These are phyloP conservation scores for Gavialis gangeticus DNA, from an alignment of 2,113 vertebrate species.

Conservation along the genomic window DNA sequence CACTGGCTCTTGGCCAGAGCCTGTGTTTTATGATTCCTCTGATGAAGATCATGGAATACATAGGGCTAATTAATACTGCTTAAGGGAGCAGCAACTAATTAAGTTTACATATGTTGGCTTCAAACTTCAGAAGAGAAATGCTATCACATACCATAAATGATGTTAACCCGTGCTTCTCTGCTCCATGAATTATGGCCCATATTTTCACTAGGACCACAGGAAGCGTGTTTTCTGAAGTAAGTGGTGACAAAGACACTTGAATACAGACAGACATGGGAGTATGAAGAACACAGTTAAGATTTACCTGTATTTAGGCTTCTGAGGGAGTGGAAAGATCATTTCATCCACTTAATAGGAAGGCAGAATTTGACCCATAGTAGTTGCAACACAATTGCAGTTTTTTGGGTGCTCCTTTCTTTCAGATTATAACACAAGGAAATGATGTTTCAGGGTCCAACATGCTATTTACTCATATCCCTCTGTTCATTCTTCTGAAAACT, in stretches of 20 bases:
- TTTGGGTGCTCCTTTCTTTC: neutral
- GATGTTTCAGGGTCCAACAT: neutral
- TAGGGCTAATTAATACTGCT: neutral
- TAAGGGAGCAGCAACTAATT: slow-evolving; percentile 52
- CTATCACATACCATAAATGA: neutral
- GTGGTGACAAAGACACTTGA: neutral
- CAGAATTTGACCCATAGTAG: neutral
- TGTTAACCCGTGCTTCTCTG: neutral
- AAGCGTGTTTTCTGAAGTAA: slow-evolving; percentile 26
- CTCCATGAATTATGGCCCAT: slow-evolving; percentile 8
- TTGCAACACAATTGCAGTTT: neutral
- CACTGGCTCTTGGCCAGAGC: neutral
- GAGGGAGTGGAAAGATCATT: slow-evolving; percentile 9
- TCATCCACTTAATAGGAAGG: neutral
- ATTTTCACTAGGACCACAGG: slow-evolving; percentile 35
- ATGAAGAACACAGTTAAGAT: neutral
- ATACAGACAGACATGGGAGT: slow-evolving; percentile 21
- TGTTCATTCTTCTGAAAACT: neutral
- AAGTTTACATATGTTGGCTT: neutral
- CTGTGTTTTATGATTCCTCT: neutral
- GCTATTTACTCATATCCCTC: neutral
- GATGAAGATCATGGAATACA: neutral
- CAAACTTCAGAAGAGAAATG: neutral
- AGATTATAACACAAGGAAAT: slow-evolving; percentile 14
- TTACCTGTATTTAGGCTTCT: neutral